These are phyloP conservation scores for Leptopilina myrica DNA, from an alignment of 2,888 invertebrate genomes.

Conservation along the genomic window DNA sequence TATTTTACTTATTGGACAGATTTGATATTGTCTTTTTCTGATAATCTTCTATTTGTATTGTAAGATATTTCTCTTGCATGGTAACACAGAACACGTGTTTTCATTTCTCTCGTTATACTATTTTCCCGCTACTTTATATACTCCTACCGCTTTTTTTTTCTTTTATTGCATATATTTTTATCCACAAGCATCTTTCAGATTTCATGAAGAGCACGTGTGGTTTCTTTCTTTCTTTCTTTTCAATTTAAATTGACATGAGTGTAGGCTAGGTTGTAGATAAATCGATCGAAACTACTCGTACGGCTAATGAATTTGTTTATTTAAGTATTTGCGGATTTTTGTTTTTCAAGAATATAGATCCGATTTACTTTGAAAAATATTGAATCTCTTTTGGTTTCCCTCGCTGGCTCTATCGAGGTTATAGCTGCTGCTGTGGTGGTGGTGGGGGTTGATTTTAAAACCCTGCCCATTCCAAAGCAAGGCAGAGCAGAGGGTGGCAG, in stretches of 20 bases:
- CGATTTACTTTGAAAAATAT: slow-evolving; percentile 29
- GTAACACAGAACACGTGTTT: slow-evolving; percentile 49
- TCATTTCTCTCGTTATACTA: slow-evolving; percentile 38
- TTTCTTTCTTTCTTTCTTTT: slow-evolving; percentile 2
- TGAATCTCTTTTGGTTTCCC: slow-evolving; percentile 25
- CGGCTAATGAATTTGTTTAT: too few relatives aligned
- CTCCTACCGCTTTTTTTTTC: background rate
- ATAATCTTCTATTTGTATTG: slow-evolving; percentile 35
- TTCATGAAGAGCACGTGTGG: slow-evolving; percentile 4
- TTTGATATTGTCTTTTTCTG: background rate
- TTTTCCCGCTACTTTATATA: slow-evolving; percentile 5
- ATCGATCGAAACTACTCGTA: too few relatives aligned
- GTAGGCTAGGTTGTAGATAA: background rate
- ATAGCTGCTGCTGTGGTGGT: background rate
- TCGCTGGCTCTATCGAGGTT: slow-evolving; percentile 23
- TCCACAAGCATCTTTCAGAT: slow-evolving; percentile 7
- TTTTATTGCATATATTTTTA: slow-evolving; percentile 31
- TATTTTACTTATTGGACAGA: background rate
- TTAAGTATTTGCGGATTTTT: background rate
- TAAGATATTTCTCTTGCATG: slow-evolving; percentile 46
- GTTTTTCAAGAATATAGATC: background rate
- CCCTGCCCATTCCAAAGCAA: slow-evolving; percentile 13
- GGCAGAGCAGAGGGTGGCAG: background rate
- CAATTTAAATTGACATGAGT: background rate
- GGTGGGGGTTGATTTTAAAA: slow-evolving; percentile 33